Base-by-base conservation (phyloP, 2,113 vertebrate species). In the Salvelinus alpinus region DNA sequence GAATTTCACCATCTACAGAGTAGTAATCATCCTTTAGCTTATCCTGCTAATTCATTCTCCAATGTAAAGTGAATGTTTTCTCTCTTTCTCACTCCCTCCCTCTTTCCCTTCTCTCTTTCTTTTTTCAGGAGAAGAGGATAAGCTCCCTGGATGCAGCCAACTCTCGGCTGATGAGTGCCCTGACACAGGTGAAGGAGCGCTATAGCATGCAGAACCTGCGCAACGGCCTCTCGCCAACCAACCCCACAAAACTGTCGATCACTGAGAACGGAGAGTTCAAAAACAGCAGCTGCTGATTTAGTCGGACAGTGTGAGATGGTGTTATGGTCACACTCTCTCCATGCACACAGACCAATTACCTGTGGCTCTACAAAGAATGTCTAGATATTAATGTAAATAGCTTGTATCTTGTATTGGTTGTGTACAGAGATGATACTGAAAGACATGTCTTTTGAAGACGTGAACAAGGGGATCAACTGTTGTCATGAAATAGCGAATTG, bases 201-300 rank as follows among this genome's bases (percentile, higher is more conserved):
- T 99, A 97, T 95, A 95, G 93, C 90, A 78, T 94, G 82, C 95
- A 96, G 77, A 89, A 70, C 81, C 90, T 94, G 77, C 95, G 93
- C 88, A 99, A 97, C 77, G 96, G 96, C 86, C 93, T 97, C 90
- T 96, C 97, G 4, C 95, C 97, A 72, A 94, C 90, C 93, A 96
- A 96, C 77, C 96, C 96, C 89, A 96, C 96, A 91, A 99, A 97
- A 79, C 96, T 99, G 84, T 98, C 97, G 85, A 99, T 99, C 94
- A 99, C 97, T 80, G 98, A 99, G 93, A 99, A 96, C 77, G 98
- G 98, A 76, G 98, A 99, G 93, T 99, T 99, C 93, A 97, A 95
- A 83, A 98, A 97, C 94, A 99, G 97, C 93, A 97, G 95, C 95
- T 98, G 96, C 94, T 98, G 92, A 96, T 88, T 84, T 25, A 57